Evolutionary conservation across 2,888 invertebrate species (phyloP).

Genomic region (Leptinotarsa tumamoca): DNA sequence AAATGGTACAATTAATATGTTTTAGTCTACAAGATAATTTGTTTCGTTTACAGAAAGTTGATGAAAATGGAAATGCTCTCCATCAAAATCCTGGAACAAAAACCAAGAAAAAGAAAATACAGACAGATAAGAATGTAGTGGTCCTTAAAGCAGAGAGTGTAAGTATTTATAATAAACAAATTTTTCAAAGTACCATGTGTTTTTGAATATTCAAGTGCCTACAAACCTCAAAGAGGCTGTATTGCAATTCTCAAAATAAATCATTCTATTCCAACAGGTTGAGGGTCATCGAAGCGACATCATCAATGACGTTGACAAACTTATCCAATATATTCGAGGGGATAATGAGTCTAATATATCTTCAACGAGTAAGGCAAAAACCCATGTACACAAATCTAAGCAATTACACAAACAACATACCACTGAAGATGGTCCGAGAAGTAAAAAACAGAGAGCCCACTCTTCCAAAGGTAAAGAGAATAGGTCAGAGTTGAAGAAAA

Average conservation of each 20-base stretch:
- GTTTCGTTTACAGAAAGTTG: constrained; percentile 72
- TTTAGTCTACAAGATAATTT: neutral
- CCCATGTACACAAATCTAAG: constrained; percentile 56
- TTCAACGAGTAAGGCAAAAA: constrained; percentile 58
- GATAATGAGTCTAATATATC: constrained; percentile 70
- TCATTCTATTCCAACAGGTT: constrained; percentile 63
- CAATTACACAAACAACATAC: constrained; percentile 57
- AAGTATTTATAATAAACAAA: constrained; percentile 40
- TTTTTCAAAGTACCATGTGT: no score
- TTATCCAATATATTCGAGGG: constrained; percentile 84
- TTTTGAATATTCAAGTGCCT: no score
- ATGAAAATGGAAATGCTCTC: constrained; percentile 86
- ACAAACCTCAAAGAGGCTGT: constrained; percentile 9
- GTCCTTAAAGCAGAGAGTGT: constrained; percentile 66
- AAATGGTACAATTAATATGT: neutral
- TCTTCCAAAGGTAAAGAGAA: constrained; percentile 59
- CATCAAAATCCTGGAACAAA: constrained; percentile 68
- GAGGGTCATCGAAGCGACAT: constrained; percentile 83
- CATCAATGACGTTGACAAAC: constrained; percentile 76
- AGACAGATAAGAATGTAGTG: constrained; percentile 66
- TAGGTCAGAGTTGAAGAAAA: constrained; percentile 55
- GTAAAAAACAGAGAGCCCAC: constrained; percentile 53
- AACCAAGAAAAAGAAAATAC: constrained; percentile 73
- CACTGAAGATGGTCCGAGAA: constrained; percentile 54
- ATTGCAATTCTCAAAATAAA: neutral